These are phyloP conservation scores for Sitophilus oryzae DNA, from an alignment of 1,140 invertebrate species.

Conservation along the genomic window DNA sequence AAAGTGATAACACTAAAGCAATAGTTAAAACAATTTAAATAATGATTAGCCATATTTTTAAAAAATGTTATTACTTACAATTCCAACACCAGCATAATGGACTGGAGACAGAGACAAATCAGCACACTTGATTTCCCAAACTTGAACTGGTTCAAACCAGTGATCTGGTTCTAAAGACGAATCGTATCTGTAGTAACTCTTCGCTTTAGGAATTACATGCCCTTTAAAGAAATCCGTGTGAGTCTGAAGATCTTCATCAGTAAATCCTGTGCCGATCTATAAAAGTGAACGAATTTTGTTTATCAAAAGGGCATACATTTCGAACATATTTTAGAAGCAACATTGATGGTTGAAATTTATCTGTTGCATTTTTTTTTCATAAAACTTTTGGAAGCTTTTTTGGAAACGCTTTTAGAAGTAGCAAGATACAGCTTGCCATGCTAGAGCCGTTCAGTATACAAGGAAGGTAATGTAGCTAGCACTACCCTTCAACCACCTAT, in stretches of 20 bases:
- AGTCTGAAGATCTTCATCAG: constrained; percentile 79
- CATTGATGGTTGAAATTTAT: too few species aligned
- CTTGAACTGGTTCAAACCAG: constrained; percentile 89
- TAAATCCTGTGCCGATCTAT: constrained; percentile 96
- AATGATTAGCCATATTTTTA: background rate
- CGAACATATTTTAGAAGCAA: too few species aligned
- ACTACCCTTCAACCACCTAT: too few species aligned
- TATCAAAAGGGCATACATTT: background rate
- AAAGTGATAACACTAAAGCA: too few species aligned
- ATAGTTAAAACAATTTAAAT: background rate
- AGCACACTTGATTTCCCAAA: constrained; percentile 99
- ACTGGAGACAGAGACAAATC: constrained; percentile 96
- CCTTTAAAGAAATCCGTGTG: constrained; percentile 76
- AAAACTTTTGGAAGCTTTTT: too few species aligned
- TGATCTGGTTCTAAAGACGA: constrained; percentile 75
- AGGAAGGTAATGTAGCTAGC: too few species aligned
- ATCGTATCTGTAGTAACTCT: constrained; percentile 85
- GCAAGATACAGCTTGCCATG: too few species aligned
- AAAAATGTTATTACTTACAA: constrained; percentile 53
- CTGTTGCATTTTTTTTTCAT: too few species aligned
- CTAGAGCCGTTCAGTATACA: too few species aligned
- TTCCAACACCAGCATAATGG: constrained; percentile 83
- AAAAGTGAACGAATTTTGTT: constrained; percentile 29
- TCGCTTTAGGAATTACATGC: constrained; percentile 67
- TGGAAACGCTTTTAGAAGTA: too few species aligned